These are phyloP conservation scores for Physella acuta DNA, from an alignment of 1,140 invertebrate species.

Conservation along the genomic window DNA sequence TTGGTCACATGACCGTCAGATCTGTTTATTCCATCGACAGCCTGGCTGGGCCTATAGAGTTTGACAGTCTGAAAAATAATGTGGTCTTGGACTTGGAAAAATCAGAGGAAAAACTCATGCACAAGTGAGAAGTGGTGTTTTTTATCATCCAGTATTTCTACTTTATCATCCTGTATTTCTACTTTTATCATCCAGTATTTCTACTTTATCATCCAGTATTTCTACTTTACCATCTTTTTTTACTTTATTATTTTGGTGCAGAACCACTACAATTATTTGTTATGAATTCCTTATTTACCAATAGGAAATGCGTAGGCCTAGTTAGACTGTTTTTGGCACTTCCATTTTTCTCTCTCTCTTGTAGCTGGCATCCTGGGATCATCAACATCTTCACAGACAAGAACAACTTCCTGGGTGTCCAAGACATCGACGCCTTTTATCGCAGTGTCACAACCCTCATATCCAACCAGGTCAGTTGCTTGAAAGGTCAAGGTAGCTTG, in stretches of 20 bases:
- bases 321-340: no score
- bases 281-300: no score
- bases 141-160: background rate
- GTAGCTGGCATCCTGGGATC: conserved; percentile 56
- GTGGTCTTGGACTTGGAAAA: conserved; percentile 55
- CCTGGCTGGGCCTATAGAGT: conserved; percentile 51
- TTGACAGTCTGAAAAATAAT: conserved; percentile 52
- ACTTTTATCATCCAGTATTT: background rate
- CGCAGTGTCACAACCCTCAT: conserved; percentile 56
- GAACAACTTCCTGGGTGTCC: conserved; percentile 37
- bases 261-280: no score
- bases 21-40: no score
- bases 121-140: conserved; percentile 31
- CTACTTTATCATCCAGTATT: background rate
- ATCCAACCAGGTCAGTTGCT: conserved; percentile 53
- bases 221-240: no score
- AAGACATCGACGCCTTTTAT: conserved; percentile 53
- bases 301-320: no score
- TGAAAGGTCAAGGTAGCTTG: no score
- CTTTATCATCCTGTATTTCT: background rate
- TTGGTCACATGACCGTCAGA: no score
- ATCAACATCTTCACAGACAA: conserved; percentile 58
- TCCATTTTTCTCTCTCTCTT: conserved; percentile 15
- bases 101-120: conserved; percentile 54
- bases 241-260: no score